Base-by-base conservation (phyloP, 2,113 vertebrate genomes). In the Cettia cetti region DNA sequence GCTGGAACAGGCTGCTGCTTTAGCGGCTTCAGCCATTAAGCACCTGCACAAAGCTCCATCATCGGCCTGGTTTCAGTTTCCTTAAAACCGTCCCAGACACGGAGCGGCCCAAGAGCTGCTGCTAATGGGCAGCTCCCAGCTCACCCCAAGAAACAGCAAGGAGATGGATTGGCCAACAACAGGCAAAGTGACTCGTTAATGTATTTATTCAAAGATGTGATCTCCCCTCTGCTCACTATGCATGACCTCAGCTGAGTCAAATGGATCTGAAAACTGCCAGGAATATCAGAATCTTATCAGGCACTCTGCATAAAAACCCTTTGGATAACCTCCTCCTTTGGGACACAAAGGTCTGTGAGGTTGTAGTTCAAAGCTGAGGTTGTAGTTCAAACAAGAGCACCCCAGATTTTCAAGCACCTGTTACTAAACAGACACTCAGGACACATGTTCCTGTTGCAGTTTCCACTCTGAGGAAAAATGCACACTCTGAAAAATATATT, bases 401-500 rank as follows among this genome's bases (percentile, higher is more conserved):
- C 35, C 59, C 47, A 11, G 10, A 53, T 39, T 74, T 60, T 56
- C 27, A 44, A 33, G 24, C 24, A 53, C 4, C 50, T 70, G 15
- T n/a, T 85, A 52, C 30, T 94, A 30, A 35, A 45, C 50, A 85
- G 52, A 82, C 50, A 64, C 0, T 2, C 6, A 24, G 24, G 50
- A 66, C 5, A 56, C 10, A 2, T 1, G 0, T 21, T 53, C 63
- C 49, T 27, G n/a, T n/a, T 61, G 31, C 2, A 44, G 42, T 6
- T 72, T 31, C 52, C 28, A 40, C 1, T 31, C 56, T 59, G 70
- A 70, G 63, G n/a, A 88, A 82, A 82, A 78, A 76, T 31, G 19
- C 7, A 24, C n/a, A 8, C 33, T 74, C 78, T 65, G 39, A 79
- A 82, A 90, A 82, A 78, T 22, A 17, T 2, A 92, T 4, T 79